Percentiles rank a stretch among this genome's conserved stretches.
Evolutionary conservation across 1,140 invertebrate species (phyloP).

Genomic region (Ctenoplectra terminalis): DNA sequence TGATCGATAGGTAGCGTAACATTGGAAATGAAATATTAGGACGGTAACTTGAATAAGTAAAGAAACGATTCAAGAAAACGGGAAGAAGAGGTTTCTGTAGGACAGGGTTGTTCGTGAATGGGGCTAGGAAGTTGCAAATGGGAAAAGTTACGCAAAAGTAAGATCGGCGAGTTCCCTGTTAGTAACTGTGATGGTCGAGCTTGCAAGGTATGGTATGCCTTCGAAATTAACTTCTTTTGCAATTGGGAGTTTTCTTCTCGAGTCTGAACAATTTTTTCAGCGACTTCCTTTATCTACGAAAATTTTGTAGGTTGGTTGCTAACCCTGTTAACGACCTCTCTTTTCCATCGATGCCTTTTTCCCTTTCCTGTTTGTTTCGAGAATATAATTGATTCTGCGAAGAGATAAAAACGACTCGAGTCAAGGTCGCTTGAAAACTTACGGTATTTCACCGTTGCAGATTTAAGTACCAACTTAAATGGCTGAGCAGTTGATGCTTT

Average conservation of each 20-base stretch:
- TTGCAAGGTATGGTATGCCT: conserved; percentile 38
- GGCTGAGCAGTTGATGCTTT: background rate
- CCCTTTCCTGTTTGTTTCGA: background rate
- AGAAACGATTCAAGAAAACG: conserved; percentile 4
- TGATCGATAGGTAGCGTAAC: background rate
- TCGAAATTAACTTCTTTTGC: conserved; percentile 53
- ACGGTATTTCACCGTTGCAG: background rate
- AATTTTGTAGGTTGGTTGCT: background rate
- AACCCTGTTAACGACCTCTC: background rate
- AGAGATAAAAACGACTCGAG: background rate
- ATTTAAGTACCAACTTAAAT: conserved; percentile 5
- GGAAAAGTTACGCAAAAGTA: conserved; percentile 62
- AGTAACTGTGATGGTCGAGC: conserved; percentile 50
- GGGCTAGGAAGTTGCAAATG: conserved; percentile 60
- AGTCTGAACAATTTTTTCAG: background rate
- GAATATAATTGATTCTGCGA: conserved; percentile 15
- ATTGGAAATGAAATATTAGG: conserved; percentile 1
- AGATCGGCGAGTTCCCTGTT: conserved; percentile 41
- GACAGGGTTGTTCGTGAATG: background rate
- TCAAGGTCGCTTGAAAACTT: background rate
- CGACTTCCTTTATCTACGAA: background rate
- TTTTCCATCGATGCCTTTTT: too few species aligned
- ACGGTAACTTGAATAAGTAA: conserved; percentile 14
- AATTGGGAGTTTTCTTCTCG: conserved; percentile 23
- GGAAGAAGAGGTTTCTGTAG: background rate